Evolutionary conservation across 2,888 invertebrate genomes (phyloP).

Genomic region (Acheta domesticus): DNA sequence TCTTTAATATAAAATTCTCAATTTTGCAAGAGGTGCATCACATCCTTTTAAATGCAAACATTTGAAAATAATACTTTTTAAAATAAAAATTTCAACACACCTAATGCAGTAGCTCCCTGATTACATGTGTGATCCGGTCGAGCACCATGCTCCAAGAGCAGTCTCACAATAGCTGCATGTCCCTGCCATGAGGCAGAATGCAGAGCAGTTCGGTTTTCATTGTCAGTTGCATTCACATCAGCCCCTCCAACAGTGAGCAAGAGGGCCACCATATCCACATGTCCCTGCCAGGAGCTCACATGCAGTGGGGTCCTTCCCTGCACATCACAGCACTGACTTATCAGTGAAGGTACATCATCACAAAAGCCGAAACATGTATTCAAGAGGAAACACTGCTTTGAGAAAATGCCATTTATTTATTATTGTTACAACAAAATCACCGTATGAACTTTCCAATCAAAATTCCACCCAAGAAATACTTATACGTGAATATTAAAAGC

Average conservation of each 20-base stretch:
- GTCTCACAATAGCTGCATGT: constrained; percentile 75
- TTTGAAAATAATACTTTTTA: not conserved
- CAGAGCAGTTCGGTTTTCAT: constrained; percentile 82
- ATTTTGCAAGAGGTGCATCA: not conserved
- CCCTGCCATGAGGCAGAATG: constrained; percentile 97
- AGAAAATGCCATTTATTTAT: too few relatives aligned
- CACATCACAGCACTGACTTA: constrained; percentile 35
- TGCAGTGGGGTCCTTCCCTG: constrained; percentile 84
- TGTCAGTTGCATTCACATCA: constrained; percentile 81
- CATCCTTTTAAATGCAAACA: not conserved
- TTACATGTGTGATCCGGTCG: constrained; percentile 86
- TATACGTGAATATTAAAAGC: too few relatives aligned
- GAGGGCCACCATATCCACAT: constrained; percentile 85
- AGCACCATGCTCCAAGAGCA: constrained; percentile 77
- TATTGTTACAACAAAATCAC: too few relatives aligned
- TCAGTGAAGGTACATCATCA: constrained; percentile 23
- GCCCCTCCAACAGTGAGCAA: constrained; percentile 79
- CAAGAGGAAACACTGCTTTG: too few relatives aligned
- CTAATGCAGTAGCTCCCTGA: constrained; percentile 91
- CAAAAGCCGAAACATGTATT: not conserved
- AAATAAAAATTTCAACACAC: constrained; percentile 45
- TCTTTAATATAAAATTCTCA: too few relatives aligned
- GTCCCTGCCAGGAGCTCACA: constrained; percentile 92
- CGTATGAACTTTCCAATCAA: too few relatives aligned
- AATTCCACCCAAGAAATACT: too few relatives aligned